Conservation (phyloP, 2,113 vertebrate species). For the Amblyopsis rosae region DNA sequence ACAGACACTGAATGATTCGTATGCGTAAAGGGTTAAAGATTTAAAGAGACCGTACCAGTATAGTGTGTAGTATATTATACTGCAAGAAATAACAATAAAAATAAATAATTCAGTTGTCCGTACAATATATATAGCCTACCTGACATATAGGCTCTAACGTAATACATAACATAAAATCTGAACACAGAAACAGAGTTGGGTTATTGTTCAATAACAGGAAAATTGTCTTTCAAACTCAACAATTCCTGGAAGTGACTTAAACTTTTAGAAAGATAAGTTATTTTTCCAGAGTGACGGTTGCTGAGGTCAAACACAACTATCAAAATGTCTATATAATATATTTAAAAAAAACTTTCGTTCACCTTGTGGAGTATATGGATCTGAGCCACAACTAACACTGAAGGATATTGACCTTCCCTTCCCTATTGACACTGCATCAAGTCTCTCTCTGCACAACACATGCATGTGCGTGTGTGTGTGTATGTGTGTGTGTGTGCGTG, state of each 20-base stretch:
- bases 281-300: not conserved
- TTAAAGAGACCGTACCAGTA: conserved; percentile 18
- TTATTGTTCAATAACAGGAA: not conserved
- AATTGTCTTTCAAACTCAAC: not conserved
- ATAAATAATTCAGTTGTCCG: no score
- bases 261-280: not conserved
- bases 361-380: no score
- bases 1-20: not conserved
- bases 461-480: not conserved
- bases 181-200: no score
- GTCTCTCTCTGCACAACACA: not conserved
- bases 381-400: no score
- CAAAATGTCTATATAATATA: not conserved
- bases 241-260: not conserved
- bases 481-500: no score
- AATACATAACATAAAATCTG: no score
- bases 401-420: no score
- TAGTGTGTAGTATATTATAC: not conserved
- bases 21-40: conserved; percentile 24
- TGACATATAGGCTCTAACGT: no score
- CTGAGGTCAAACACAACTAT: not conserved
- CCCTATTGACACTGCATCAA: no score
- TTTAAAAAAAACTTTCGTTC: not conserved
- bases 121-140: no score
- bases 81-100: no score